Conservation (phyloP, 2,888 invertebrate genomes). For the Chromoteleia sp. region DNA sequence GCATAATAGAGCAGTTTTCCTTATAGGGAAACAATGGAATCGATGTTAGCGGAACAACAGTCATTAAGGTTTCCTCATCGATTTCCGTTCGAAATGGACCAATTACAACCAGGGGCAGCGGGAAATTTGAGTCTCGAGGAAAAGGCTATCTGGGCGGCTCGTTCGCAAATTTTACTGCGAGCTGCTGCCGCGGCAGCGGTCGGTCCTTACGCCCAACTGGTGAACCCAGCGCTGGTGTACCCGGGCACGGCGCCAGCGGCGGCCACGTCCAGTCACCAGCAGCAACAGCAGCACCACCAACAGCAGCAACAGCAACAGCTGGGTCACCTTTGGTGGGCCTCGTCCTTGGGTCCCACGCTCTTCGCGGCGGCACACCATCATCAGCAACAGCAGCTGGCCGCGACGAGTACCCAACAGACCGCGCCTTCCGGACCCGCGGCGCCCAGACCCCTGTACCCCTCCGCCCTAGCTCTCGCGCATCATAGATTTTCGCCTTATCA, state of each 20-base stretch:
- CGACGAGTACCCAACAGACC: constrained; percentile 83
- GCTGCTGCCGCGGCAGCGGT: constrained; percentile 89
- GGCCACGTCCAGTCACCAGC: constrained; percentile 78
- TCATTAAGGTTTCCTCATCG: constrained; percentile 91
- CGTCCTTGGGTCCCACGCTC: constrained; percentile 82
- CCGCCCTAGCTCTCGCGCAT: constrained; percentile 81
- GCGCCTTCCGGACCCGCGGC: constrained; percentile 79
- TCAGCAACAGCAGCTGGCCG: constrained; percentile 87
- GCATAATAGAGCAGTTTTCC: constrained; percentile 83
- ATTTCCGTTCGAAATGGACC: constrained; percentile 90
- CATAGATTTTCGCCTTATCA: constrained; percentile 85
- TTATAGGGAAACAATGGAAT: constrained; percentile 95
- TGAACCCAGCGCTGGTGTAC: constrained; percentile 85
- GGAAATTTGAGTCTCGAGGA: constrained; percentile 91
- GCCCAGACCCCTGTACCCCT: constrained; percentile 81
- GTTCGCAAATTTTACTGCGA: constrained; percentile 90
- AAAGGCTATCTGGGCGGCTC: constrained; percentile 91
- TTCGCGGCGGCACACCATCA: constrained; percentile 85
- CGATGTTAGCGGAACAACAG: constrained; percentile 94
- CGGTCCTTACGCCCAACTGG: constrained; percentile 86
- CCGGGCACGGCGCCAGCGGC: constrained; percentile 79
- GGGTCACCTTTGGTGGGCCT: constrained; percentile 83
- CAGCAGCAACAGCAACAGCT: constrained; percentile 78
- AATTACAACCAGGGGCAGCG: constrained; percentile 85
- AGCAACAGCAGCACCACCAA: constrained; percentile 77